Percentiles rank a stretch among this genome's conserved stretches.
Conservation (phyloP, 2,113 vertebrate genomes). For the Poicephalus gulielmi region DNA sequence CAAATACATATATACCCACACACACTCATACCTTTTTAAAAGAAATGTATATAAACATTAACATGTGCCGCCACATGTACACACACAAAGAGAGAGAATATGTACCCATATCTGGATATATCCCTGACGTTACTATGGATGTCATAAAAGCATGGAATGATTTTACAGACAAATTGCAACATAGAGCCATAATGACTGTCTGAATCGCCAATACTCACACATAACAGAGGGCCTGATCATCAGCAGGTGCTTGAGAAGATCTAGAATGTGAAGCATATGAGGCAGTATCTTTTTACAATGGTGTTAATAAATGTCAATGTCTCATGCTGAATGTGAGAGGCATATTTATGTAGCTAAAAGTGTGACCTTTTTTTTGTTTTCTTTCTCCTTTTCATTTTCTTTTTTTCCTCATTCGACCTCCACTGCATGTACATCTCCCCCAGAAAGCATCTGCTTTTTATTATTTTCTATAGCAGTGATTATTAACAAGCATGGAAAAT, state of each 20-base stretch:
- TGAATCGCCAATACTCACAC: constrained; percentile 94
- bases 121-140: constrained; percentile 51
- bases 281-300: constrained; percentile 85
- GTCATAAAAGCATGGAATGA: constrained; percentile 71
- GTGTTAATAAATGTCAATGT: constrained; percentile 81
- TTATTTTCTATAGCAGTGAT: constrained; percentile 66
- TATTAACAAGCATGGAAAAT: constrained; percentile 72
- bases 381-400: background rate
- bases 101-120: constrained; percentile 82
- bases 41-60: background rate
- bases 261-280: constrained; percentile 93
- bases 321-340: constrained; percentile 76
- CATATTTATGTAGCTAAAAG: constrained; percentile 70
- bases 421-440: constrained; percentile 61
- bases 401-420: constrained; percentile 19
- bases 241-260: constrained; percentile 93
- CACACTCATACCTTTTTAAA: background rate
- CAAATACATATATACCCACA: background rate
- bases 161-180: constrained; percentile 76
- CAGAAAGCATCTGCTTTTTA: constrained; percentile 73
- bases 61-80: background rate
- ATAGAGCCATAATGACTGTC: constrained; percentile 75
- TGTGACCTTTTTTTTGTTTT: constrained; percentile 41
- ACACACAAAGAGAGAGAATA: background rate
- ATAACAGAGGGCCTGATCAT: constrained; percentile 93